Percentiles rank a stretch among this genome's conserved stretches.
phyloP scores from a whole-genome alignment of 53 echinoderm and acorn worm species.

The Actinopyga echinites region DNA sequence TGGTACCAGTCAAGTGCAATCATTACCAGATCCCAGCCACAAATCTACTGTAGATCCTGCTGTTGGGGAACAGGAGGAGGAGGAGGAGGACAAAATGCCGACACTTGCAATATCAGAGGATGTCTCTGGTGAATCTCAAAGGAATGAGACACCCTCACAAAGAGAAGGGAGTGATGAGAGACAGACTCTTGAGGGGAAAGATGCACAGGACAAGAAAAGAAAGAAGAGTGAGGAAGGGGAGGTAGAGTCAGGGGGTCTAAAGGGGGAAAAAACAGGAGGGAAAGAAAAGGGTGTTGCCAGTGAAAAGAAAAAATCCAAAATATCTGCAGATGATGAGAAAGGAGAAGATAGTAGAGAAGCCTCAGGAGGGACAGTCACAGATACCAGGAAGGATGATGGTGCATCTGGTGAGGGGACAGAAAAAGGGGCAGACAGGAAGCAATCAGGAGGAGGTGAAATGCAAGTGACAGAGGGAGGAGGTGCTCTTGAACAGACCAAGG shows the following conservation, averaged over 20 bases:
- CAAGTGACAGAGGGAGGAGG: not conserved
- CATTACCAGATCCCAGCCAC: not conserved
- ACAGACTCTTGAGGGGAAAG: not conserved
- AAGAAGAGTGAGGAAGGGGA: slow-evolving; percentile 15
- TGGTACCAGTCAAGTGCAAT: not conserved
- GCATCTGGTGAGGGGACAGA: not conserved
- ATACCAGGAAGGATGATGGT: not conserved
- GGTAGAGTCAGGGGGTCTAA: not conserved
- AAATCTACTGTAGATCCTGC: not conserved
- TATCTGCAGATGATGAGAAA: not conserved
- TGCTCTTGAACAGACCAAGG: not conserved
- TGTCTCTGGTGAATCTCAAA: not conserved
- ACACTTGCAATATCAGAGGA: not conserved
- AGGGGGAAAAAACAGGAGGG: not conserved
- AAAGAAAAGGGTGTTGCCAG: not conserved
- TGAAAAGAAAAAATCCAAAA: slow-evolving; percentile 3
- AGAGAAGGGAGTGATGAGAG: not conserved
- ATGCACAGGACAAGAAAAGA: slow-evolving; percentile 3
- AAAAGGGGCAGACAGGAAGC: not conserved
- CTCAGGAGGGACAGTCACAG: not conserved
- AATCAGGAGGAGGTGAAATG: not conserved
- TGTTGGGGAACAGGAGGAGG: not conserved
- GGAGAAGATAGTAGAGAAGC: not conserved
- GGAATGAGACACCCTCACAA: not conserved
- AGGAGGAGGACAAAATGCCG: too few species aligned